Base-by-base conservation (phyloP, 2,888 invertebrate genomes). In the Drosophila sordidula region DNA sequence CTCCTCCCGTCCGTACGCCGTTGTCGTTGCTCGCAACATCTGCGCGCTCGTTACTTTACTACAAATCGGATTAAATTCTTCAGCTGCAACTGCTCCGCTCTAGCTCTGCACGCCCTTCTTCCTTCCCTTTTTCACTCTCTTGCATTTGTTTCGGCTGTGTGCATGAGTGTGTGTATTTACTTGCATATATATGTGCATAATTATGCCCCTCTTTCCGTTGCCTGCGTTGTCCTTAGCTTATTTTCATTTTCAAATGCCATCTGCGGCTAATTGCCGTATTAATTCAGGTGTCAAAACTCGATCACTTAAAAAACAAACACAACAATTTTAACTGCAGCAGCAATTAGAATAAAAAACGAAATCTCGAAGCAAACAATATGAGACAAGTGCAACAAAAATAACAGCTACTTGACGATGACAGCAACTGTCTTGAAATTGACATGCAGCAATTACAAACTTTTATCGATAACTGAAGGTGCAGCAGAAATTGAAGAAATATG, bases 31-130 rank as follows among this genome's bases (percentile, higher is more conserved):
- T 56, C 67, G 58, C 75, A 70, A 78, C 75, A 75, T 76, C 75
- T 76, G 76, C 77, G 77, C 72, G 75, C 75, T 75, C 73, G 80
- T 78, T 80, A 77, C 72, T 69, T 72, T 71, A 76, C 80, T 66
- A 77, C 73, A 78, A 82, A 82, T 82, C 72, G 83, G 80, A 79
- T 79, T 82, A 75, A 82, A 82, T 82, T 79, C 75, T 82, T 75
- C 71, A 79, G 72, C 76, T 82, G 78, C 75, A 80, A 68, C 65
- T 55, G 74, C 67, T 76, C 39, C 63, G 29, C 56, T 72, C 73
- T 72, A 56, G 59, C 58, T 59, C 52, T 58, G 55, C 50, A 46
- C 38, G 70, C 58, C 55, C 63, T 70, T 75, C 29, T 12, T n/a
- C 36, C 44, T 49, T 49, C 68, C 46, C 42, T 47, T 11, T 55